These are phyloP conservation scores for Solea senegalensis DNA, from an alignment of 2,113 vertebrate genomes.

Conservation along the genomic window DNA sequence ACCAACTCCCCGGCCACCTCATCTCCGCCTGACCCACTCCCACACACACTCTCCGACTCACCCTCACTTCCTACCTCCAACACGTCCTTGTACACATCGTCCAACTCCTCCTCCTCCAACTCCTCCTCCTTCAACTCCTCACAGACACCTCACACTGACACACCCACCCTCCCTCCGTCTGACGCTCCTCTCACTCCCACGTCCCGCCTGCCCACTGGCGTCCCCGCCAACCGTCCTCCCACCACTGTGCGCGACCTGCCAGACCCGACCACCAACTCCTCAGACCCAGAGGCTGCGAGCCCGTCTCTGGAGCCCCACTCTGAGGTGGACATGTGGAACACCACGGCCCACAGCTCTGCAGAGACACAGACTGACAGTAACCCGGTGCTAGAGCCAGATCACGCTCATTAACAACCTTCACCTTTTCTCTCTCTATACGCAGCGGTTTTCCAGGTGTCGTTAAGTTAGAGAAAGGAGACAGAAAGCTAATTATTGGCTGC, in stretches of 20 bases:
- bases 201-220: constrained; percentile 8
- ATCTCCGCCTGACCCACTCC: not conserved
- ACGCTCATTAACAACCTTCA: constrained; percentile 36
- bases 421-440: not conserved
- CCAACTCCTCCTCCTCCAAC: constrained; percentile 50
- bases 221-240: constrained; percentile 1
- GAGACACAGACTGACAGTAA: constrained; percentile 31
- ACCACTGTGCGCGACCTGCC: constrained; percentile 19
- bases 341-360: constrained; percentile 32
- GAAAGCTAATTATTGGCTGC: constrained; percentile 12
- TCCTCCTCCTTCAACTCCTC: constrained; percentile 23
- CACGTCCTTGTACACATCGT: not conserved
- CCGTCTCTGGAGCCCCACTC: constrained; percentile 37
- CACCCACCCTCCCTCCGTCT: constrained; percentile 12
- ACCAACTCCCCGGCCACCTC: constrained; percentile 6
- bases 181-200: constrained; percentile 5
- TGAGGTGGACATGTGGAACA: constrained; percentile 33
- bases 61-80: constrained; percentile 21
- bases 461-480: constrained; percentile 1
- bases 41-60: constrained; percentile 33
- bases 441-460: constrained; percentile 22
- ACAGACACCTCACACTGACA: not conserved
- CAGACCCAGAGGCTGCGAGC: not conserved
- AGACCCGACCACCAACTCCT: constrained; percentile 32
- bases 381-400: constrained; percentile 8